Percentiles rank a stretch among this genome's conserved stretches.
Conservation (phyloP, 92 coral and sea anemone species). For the Porites divaricata region DNA sequence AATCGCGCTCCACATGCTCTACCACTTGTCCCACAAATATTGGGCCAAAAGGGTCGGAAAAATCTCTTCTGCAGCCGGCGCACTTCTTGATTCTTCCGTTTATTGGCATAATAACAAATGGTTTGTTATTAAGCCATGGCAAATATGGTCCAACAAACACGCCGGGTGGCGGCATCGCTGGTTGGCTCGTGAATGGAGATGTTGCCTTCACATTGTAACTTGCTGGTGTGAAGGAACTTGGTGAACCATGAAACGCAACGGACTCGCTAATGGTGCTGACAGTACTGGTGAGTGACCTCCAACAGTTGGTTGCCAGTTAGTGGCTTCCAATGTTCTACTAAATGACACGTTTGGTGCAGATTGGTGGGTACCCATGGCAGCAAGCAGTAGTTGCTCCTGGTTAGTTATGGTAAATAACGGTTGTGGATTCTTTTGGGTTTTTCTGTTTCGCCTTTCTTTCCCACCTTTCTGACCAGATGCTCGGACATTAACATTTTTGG, state of each 20-base stretch:
- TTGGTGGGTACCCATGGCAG: not conserved
- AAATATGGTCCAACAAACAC: not conserved
- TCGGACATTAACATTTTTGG: slow-evolving; percentile 42
- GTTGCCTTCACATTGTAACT: no score
- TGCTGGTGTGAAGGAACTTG: no score
- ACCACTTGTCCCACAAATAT: not conserved
- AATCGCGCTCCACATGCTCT: not conserved
- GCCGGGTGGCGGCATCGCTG: no score
- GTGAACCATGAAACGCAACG: no score
- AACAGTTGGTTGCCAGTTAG: no score
- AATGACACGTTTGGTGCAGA: not conserved
- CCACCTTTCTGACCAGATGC: slow-evolving; percentile 55
- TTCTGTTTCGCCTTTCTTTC: slow-evolving; percentile 29
- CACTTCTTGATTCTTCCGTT: slow-evolving; percentile 1
- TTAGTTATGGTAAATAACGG: slow-evolving; percentile 42
- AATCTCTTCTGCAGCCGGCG: not conserved
- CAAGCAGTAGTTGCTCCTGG: slow-evolving; percentile 31
- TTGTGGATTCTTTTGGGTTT: slow-evolving; percentile 11
- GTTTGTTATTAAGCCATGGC: not conserved
- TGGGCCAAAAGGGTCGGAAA: not conserved
- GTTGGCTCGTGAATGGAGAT: no score
- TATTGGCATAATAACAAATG: not conserved
- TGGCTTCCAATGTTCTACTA: not conserved
- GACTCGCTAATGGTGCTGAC: no score
- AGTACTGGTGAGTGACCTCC: no score